phyloP scores from a whole-genome alignment of 2,113 vertebrate species.

The Polypterus senegalus region DNA sequence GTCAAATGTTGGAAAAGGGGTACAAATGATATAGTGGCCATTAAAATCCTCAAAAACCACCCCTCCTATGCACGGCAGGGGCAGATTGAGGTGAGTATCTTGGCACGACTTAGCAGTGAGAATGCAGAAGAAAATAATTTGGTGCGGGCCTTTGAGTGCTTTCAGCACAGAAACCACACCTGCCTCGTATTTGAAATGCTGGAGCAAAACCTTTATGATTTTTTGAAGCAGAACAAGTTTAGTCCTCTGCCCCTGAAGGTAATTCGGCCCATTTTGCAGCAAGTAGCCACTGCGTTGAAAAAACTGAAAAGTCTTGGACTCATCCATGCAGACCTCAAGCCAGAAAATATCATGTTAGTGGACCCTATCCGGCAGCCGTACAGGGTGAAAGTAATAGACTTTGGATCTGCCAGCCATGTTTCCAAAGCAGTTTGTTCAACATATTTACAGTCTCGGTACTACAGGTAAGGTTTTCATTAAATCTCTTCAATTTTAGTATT shows the following conservation, averaged over 20 bases:
- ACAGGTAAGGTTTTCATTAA: conserved; percentile 64
- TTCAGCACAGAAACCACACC: conserved; percentile 93
- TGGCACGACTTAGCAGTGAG: conserved; percentile 86
- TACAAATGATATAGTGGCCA: conserved; percentile 85
- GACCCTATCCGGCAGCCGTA: conserved; percentile 94
- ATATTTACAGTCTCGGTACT: conserved; percentile 96
- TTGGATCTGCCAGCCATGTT: conserved; percentile 95
- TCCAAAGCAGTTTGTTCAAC: conserved; percentile 98
- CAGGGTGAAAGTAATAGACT: conserved; percentile 96
- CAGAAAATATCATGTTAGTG: conserved; percentile 98
- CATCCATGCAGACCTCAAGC: conserved; percentile 97
- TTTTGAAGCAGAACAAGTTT: conserved; percentile 98
- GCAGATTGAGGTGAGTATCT: conserved; percentile 94
- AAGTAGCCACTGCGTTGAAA: conserved; percentile 94
- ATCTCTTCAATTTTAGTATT: conserved; percentile 6
- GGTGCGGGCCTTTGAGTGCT: conserved; percentile 92
- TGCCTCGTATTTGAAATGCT: conserved; percentile 98
- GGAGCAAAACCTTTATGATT: conserved; percentile 96
- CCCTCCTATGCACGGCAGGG: conserved; percentile 94
- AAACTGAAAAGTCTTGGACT: conserved; percentile 95
- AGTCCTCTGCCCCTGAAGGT: conserved; percentile 94
- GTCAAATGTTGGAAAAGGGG: conserved; percentile 97
- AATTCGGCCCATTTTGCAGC: conserved; percentile 92
- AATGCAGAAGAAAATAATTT: conserved; percentile 96
- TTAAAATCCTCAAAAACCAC: conserved; percentile 97